Conservation (phyloP, 2,797 vertebrate genomes). For the Echiichthys vipera region DNA sequence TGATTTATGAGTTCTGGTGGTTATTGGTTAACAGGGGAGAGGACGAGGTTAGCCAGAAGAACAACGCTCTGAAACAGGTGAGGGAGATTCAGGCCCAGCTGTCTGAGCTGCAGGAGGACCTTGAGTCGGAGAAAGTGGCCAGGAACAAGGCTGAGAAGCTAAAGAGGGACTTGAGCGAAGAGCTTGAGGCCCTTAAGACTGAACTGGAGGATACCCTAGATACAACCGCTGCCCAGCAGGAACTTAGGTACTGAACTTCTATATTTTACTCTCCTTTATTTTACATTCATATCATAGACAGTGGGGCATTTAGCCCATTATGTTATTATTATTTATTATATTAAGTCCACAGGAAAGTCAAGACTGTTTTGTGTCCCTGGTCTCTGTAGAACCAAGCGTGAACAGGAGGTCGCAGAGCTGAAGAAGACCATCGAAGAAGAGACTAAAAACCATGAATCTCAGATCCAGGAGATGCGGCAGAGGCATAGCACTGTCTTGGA, state of each 20-base stretch:
- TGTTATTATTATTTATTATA: background rate
- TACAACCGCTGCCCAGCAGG: conserved; percentile 97
- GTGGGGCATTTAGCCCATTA: background rate
- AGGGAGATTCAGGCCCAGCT: conserved; percentile 96
- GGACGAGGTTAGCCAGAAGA: conserved; percentile 94
- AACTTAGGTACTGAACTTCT: conserved; percentile 88
- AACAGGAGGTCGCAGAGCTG: conserved; percentile 96
- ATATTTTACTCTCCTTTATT: background rate
- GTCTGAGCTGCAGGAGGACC: conserved; percentile 95
- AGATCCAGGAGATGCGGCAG: conserved; percentile 97
- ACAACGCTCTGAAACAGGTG: conserved; percentile 93
- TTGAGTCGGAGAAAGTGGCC: conserved; percentile 93
- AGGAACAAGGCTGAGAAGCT: conserved; percentile 98
- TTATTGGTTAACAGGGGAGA: conserved; percentile 87
- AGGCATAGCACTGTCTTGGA: conserved; percentile 90
- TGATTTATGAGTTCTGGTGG: too few relatives aligned
- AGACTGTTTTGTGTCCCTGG: background rate
- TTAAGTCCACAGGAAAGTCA: background rate
- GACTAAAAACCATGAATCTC: conserved; percentile 94
- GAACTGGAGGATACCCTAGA: conserved; percentile 98
- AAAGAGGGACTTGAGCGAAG: conserved; percentile 96
- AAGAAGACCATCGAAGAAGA: conserved; percentile 98
- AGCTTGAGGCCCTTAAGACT: conserved; percentile 96
- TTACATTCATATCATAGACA: background rate
- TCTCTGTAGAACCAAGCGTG: conserved; percentile 90